Conservation (phyloP, 2,888 invertebrate species). For the Idaea aversata region DNA sequence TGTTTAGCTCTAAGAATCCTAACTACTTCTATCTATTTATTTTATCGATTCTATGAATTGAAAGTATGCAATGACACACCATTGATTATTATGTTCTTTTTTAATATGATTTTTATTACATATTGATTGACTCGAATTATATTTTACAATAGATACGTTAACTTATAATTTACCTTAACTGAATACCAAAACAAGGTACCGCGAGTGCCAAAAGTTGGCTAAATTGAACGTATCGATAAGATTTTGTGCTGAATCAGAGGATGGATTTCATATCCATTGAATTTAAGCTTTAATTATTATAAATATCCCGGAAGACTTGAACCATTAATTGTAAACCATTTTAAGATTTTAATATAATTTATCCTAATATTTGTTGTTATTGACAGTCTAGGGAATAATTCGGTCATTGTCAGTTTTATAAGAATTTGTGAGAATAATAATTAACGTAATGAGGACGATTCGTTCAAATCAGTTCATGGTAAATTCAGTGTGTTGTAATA, state of each 20-base stretch:
- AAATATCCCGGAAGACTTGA: constrained; percentile 65
- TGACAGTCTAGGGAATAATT: constrained; percentile 48
- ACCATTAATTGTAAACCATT: constrained; percentile 44
- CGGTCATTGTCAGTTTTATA: constrained; percentile 36
- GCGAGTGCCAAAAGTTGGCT: constrained; percentile 59
- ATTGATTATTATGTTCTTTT: constrained; percentile 22
- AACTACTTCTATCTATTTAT: constrained; percentile 21
- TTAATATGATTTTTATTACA: too few species aligned
- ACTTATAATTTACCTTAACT: constrained; percentile 36
- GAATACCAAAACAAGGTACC: constrained; percentile 45
- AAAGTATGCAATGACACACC: constrained; percentile 34
- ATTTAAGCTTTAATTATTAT: constrained; percentile 79
- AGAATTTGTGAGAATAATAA: constrained; percentile 16
- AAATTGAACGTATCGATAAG: constrained; percentile 54
- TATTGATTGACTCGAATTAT: background rate
- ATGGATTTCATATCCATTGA: constrained; percentile 62
- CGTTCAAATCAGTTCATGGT: constrained; percentile 44
- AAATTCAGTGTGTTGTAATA: constrained; percentile 61
- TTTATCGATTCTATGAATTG: constrained; percentile 34
- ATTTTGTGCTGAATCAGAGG: constrained; percentile 53
- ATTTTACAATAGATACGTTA: constrained; percentile 7
- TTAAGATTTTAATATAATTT: constrained; percentile 39
- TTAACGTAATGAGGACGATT: constrained; percentile 15
- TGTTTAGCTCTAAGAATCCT: constrained; percentile 24
- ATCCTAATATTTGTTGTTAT: constrained; percentile 31